Percentiles rank a stretch among this genome's conserved stretches.
phyloP scores from a whole-genome alignment of 2,113 vertebrate species.

The Amphilophus citrinellus region DNA sequence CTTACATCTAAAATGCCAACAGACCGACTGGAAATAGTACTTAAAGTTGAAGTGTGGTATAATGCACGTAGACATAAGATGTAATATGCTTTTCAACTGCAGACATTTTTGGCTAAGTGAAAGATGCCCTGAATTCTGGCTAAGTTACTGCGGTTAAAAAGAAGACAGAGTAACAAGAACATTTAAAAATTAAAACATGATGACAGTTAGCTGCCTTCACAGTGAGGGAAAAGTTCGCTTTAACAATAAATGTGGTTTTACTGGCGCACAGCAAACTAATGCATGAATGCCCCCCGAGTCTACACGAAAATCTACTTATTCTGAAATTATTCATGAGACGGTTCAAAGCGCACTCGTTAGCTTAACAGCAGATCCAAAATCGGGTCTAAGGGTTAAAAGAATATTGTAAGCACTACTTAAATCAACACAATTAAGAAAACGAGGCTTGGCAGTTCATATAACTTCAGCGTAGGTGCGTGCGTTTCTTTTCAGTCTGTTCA shows the following conservation, averaged over 20 bases:
- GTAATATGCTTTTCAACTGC: not conserved
- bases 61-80: not conserved
- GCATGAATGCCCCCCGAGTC: not conserved
- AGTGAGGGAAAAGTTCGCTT: not conserved
- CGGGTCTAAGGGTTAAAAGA: slow-evolving; percentile 22
- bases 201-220: not conserved
- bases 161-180: not conserved
- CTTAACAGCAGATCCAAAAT: slow-evolving; percentile 41
- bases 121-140: not conserved
- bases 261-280: not conserved
- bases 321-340: slow-evolving; percentile 38
- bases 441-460: accelerated
- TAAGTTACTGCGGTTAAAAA: not conserved
- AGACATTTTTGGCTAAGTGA: not conserved
- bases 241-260: not conserved
- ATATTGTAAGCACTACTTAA: not conserved
- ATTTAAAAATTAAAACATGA: not conserved
- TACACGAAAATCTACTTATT: slow-evolving; percentile 17
- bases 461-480: no score
- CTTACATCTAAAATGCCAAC: not conserved
- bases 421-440: not conserved
- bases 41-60: not conserved
- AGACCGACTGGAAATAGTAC: not conserved
- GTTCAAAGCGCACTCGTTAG: not conserved
- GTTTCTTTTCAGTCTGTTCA: not conserved